Conservation (phyloP, 2,113 vertebrate species). For the Lasiurus borealis region DNA sequence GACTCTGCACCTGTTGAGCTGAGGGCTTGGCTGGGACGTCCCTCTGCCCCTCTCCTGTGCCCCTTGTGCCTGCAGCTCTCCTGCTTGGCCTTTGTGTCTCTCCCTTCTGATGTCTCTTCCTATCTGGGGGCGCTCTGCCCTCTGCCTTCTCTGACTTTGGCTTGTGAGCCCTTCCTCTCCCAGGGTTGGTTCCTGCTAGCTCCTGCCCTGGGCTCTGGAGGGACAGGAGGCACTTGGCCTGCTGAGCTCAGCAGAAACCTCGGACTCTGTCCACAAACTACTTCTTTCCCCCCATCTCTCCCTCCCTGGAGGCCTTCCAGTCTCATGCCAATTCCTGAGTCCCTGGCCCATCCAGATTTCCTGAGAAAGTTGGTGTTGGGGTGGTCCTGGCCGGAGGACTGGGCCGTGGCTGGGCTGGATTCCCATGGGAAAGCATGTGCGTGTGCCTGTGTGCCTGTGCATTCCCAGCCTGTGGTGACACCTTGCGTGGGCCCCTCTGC, state of each 20-base stretch:
- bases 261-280: neutral
- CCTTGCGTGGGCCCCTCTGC: conserved; percentile 49
- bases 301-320: neutral
- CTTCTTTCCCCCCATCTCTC: neutral
- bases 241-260: conserved; percentile 62
- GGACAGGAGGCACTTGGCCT: neutral
- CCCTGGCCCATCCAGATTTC: conserved; percentile 12
- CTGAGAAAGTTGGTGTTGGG: conserved; percentile 54
- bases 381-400: neutral
- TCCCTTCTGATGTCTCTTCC: neutral
- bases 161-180: neutral
- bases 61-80: too few relatives aligned
- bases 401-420: neutral
- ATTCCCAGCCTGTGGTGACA: conserved; percentile 45
- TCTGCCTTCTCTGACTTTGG: neutral
- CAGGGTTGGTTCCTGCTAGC: neutral
- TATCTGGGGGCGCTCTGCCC: neutral
- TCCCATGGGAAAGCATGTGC: conserved; percentile 64
- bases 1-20: neutral
- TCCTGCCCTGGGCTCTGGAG: neutral
- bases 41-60: neutral
- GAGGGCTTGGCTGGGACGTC: neutral
- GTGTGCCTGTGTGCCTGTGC: neutral
- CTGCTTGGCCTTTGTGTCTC: neutral
- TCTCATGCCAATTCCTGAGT: neutral